Evolutionary conservation across 2,888 invertebrate species (phyloP), one percentile per base, ranked within the genome.

Genomic region (Caenorhabditis parvicauda): DNA sequence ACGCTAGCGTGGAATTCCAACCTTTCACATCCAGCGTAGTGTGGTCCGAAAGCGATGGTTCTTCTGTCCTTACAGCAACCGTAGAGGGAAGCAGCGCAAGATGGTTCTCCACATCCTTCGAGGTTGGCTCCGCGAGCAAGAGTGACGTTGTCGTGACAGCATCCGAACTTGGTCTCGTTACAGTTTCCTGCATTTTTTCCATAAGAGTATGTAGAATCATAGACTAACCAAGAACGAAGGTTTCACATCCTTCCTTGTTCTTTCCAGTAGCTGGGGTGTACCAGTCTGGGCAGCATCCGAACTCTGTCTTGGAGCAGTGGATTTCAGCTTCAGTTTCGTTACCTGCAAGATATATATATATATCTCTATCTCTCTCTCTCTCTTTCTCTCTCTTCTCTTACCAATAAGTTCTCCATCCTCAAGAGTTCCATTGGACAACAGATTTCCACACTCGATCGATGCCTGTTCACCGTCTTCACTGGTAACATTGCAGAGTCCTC

Each of bases 111-210:
- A 80, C 94, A 95, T 2, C 89, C 92, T 75, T 88, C 84, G 59
- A 90, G 91, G 79, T 90, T 89, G 17, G 88, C 87, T 43, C 92
- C 92, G 35, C 77, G 73, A 0, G 94, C 90, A 70, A 88, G 87
- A 41, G 87, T 86, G 73, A 89, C 87, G 79, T 91, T 90, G 80
- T 95, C 93, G 0, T 89, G 89, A 75, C 94, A 95, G 82, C 94
- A 95, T n/a, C 92, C 91, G 80, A 86, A 89, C 3, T 86, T 83
- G 2, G 87, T 84, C 19, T 72, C 25, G 86, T 85, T 77, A 67
- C 83, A 83, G 35, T 70, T 66, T 47, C 81, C 56, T 49, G 19
- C 4, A 41, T 24, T 17, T 43, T 35, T 41, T 27, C 17, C 25
- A 27, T 51, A 14, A 24, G 21, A 6, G 14, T 17, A 12, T 22